phyloP scores from a whole-genome alignment of 2,888 invertebrate genomes.

The Chrysolina americana region DNA sequence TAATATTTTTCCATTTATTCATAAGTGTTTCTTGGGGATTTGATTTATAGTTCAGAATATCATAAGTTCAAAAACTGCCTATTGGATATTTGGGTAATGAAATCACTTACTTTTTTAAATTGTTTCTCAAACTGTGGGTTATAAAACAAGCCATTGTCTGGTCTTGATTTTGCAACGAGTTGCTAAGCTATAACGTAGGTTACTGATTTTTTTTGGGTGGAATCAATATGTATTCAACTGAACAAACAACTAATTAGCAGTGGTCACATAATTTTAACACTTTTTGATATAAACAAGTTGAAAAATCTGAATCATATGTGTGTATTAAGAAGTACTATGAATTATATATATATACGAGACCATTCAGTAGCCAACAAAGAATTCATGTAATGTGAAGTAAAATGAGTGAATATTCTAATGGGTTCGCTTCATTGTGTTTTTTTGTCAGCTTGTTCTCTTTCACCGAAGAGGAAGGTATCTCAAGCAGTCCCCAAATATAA shows the following conservation, averaged over 20 bases:
- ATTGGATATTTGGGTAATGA: not conserved
- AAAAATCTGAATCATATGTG: not conserved
- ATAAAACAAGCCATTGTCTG: not conserved
- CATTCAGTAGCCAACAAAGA: not conserved
- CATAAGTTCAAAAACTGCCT: no score
- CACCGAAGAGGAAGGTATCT: no score
- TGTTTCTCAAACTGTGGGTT: not conserved
- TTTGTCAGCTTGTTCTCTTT: no score
- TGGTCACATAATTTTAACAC: conserved; percentile 35
- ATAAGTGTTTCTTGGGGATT: no score
- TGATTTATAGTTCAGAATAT: no score
- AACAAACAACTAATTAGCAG: conserved; percentile 38
- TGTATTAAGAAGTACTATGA: not conserved
- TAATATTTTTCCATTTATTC: no score
- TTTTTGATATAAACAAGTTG: conserved; percentile 16
- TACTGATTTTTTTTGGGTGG: conserved; percentile 17
- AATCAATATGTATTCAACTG: conserved; percentile 26
- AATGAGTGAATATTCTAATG: no score
- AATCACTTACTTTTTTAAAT: not conserved
- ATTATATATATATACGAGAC: not conserved
- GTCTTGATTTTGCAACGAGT: not conserved
- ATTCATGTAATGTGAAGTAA: not conserved
- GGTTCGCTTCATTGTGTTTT: no score
- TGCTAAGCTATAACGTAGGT: not conserved
- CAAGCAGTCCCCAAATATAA: no score